A percentile compares a stretch with the other conserved stretches of the same genome.
Conservation (phyloP, 2,113 vertebrate genomes). For the Chlamydotis undulata region DNA sequence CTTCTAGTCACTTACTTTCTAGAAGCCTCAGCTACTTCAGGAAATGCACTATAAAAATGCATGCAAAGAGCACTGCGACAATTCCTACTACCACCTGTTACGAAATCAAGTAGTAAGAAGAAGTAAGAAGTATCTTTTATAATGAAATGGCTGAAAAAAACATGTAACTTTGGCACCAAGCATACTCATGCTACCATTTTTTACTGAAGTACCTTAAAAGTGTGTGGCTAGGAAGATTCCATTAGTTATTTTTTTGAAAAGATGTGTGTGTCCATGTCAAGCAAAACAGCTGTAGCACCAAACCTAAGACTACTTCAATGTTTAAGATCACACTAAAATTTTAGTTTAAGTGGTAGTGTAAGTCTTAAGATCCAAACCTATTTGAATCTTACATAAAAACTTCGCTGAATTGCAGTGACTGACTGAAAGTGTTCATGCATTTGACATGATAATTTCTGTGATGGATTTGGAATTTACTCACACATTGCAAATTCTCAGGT, state of each 20-base stretch:
- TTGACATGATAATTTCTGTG: background rate
- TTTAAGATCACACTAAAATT: background rate
- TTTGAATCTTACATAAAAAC: background rate
- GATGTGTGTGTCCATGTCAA: background rate
- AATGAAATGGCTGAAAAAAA: background rate
- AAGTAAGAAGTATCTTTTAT: background rate
- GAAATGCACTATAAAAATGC: background rate
- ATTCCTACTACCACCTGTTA: background rate
- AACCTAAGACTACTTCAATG: background rate
- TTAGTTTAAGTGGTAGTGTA: background rate
- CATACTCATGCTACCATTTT: background rate
- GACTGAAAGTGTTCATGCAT: background rate
- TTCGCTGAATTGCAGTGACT: background rate
- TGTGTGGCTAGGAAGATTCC: background rate
- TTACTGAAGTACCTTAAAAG: background rate
- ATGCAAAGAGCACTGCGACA: accelerated
- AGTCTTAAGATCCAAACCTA: background rate
- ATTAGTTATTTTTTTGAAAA: background rate
- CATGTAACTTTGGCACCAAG: background rate
- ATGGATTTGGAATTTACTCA: background rate
- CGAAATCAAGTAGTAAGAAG: background rate
- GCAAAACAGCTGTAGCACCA: background rate
- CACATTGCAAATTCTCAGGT: background rate
- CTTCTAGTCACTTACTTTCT: background rate
- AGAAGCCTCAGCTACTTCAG: background rate